Evolutionary conservation across 92 coral and sea anemone genomes (phyloP).

Genomic region (Actinostola sp.): DNA sequence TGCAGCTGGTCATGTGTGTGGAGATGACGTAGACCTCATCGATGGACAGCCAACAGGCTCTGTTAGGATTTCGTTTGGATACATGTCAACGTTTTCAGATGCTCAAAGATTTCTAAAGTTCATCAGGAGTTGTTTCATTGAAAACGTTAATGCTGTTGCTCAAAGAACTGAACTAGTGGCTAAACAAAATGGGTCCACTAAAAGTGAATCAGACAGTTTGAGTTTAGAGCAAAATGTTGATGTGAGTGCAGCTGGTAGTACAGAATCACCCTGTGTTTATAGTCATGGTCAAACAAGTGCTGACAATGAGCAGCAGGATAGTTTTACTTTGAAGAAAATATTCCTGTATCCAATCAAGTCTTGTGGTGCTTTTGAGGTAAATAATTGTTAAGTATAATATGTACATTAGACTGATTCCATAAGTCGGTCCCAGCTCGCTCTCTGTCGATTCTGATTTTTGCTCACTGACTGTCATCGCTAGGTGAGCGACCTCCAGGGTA

Average conservation of each 20-base stretch:
- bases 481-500: too few species aligned
- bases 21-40: conserved; percentile 89
- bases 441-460: too few species aligned
- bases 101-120: conserved; percentile 75
- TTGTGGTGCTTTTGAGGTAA: conserved; percentile 95
- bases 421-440: too few species aligned
- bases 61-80: conserved; percentile 97
- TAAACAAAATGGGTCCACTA: background rate
- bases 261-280: too few species aligned
- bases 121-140: conserved; percentile 75
- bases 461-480: too few species aligned
- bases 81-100: conserved; percentile 92
- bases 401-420: too few species aligned
- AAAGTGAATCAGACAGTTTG: background rate
- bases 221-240: background rate
- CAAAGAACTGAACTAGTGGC: background rate
- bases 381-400: too few species aligned
- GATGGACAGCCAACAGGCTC: conserved; percentile 94
- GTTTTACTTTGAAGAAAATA: conserved; percentile 56
- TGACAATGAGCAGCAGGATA: background rate
- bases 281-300: background rate
- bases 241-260: background rate
- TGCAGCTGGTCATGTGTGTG: conserved; percentile 94
- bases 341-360: conserved; percentile 95
- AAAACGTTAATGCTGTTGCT: background rate